Evolutionary conservation across 2,888 invertebrate genomes (phyloP).

Genomic region (Trichogramma evanescens): DNA sequence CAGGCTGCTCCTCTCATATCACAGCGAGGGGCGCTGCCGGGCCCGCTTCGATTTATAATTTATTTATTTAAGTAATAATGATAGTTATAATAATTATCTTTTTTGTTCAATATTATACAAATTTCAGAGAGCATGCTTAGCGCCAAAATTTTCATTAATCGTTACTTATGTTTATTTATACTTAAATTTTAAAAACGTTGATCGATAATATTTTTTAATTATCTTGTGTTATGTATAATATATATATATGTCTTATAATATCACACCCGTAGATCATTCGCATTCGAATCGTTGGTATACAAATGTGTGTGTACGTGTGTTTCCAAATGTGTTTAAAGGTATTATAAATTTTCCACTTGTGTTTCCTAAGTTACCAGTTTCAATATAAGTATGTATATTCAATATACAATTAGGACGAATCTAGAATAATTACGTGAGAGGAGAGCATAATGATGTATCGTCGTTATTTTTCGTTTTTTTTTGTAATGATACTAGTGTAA

Average conservation of each 20-base stretch:
- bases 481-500: conserved; percentile 22
- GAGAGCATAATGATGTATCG: conserved; percentile 3
- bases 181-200: neutral
- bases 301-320: no score
- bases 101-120: no score
- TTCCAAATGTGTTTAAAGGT: neutral
- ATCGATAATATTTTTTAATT: neutral
- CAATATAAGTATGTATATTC: conserved; percentile 24
- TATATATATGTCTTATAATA: conserved; percentile 8
- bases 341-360: neutral
- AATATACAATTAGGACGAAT: conserved; percentile 18
- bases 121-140: no score
- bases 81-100: no score
- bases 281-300: no score
- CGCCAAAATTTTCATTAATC: no score
- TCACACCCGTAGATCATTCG: no score
- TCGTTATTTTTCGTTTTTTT: neutral
- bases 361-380: neutral
- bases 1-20: conserved; percentile 49
- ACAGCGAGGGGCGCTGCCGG: conserved; percentile 49
- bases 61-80: conserved; percentile 1
- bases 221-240: conserved; percentile 1
- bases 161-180: no score
- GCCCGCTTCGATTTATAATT: conserved; percentile 42
- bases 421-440: conserved; percentile 14